Conservation (phyloP, 2,888 invertebrate species). For the Hedychridium roseum region DNA sequence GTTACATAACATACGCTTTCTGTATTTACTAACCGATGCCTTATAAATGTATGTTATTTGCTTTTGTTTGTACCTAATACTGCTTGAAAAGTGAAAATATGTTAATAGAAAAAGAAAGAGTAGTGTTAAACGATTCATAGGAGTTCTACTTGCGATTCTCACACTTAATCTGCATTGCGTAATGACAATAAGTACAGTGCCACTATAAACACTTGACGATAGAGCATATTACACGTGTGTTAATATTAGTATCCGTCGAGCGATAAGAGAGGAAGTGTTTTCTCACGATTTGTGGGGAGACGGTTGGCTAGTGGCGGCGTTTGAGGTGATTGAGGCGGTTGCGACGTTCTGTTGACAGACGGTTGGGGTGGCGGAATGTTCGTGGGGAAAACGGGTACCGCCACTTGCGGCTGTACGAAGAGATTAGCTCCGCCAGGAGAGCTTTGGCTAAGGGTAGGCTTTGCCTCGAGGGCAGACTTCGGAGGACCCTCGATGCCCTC, state of each 20-base stretch:
- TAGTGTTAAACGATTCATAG: too few species aligned
- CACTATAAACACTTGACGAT: too few species aligned
- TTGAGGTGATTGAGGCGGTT: slow-evolving; percentile 3
- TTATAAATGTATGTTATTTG: too few species aligned
- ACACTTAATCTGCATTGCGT: too few species aligned
- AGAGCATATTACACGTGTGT: too few species aligned
- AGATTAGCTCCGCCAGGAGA: slow-evolving; percentile 53
- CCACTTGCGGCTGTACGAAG: slow-evolving; percentile 71
- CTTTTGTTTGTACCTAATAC: too few species aligned
- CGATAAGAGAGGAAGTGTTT: not conserved
- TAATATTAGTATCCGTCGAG: not conserved
- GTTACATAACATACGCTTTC: too few species aligned
- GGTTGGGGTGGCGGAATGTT: slow-evolving; percentile 62
- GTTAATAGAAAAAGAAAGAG: too few species aligned
- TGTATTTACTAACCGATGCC: too few species aligned
- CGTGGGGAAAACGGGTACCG: slow-evolving; percentile 71
- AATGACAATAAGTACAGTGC: too few species aligned
- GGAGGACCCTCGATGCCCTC: slow-evolving; percentile 72
- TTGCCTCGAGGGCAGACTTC: slow-evolving; percentile 66
- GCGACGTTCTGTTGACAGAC: slow-evolving; percentile 32
- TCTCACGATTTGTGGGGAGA: slow-evolving; percentile 18
- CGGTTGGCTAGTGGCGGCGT: slow-evolving; percentile 21
- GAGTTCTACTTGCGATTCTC: too few species aligned
- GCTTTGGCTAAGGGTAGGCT: slow-evolving; percentile 64
- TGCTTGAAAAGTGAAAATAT: too few species aligned